These are phyloP conservation scores for Asbolus verrucosus DNA, from an alignment of 1,140 invertebrate species.

Conservation along the genomic window DNA sequence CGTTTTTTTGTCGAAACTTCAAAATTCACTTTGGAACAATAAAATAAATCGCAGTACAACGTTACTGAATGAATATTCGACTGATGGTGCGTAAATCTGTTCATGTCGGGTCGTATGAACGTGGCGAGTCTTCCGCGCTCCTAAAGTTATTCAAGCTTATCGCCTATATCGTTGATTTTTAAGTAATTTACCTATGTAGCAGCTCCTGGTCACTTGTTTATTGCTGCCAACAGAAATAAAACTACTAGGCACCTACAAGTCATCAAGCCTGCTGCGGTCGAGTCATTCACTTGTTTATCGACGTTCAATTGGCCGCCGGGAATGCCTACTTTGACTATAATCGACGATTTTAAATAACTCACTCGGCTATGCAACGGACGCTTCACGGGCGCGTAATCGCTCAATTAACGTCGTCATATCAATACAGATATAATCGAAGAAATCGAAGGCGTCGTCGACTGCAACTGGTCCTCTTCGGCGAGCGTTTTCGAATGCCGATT, in stretches of 20 bases:
- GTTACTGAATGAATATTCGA: too few species aligned
- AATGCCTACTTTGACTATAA: conserved; percentile 9
- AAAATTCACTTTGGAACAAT: too few species aligned
- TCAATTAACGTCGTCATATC: not conserved
- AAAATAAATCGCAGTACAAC: too few species aligned
- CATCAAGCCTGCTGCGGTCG: conserved; percentile 25
- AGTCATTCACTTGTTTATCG: conserved; percentile 36
- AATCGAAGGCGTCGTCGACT: too few species aligned
- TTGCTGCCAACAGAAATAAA: conserved; percentile 22
- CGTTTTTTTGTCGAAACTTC: too few species aligned
- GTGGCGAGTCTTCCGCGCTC: conserved; percentile 13
- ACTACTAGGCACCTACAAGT: conserved; percentile 34
- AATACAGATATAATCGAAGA: too few species aligned
- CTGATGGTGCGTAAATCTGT: too few species aligned
- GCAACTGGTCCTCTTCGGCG: too few species aligned
- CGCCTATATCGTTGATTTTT: conserved; percentile 42
- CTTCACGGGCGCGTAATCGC: not conserved
- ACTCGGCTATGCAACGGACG: too few species aligned
- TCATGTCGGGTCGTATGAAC: conserved; percentile 1
- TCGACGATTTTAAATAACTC: conserved; percentile 1
- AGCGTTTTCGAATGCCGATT: not conserved
- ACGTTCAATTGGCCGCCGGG: conserved; percentile 11
- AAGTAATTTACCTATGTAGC: conserved; percentile 41
- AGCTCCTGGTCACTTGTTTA: conserved; percentile 42
- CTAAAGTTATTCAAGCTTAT: conserved; percentile 42